A percentile compares a stretch with the other conserved stretches of the same genome.
phyloP scores from a whole-genome alignment of 92 coral and sea anemone species.

The Anthopleura xanthogrammica region DNA sequence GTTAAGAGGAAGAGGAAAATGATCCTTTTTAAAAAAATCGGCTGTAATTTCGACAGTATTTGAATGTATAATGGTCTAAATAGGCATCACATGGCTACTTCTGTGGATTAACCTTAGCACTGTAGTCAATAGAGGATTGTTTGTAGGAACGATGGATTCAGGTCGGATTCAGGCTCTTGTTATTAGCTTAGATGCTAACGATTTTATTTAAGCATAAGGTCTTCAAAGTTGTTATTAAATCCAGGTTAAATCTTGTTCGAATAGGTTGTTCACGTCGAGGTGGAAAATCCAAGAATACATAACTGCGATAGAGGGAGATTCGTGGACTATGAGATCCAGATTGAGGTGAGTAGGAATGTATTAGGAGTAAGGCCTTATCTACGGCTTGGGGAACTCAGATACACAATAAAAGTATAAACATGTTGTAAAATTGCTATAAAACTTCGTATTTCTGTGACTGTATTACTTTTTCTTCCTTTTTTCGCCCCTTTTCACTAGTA shows the following conservation, averaged over 20 bases:
- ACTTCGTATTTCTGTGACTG: too few species aligned
- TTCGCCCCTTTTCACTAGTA: too few species aligned
- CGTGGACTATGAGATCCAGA: conserved; percentile 82
- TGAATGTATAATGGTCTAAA: neutral
- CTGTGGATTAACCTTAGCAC: neutral
- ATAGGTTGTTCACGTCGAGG: conserved; percentile 62
- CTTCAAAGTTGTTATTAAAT: too few species aligned
- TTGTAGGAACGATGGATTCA: neutral
- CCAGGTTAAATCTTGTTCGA: too few species aligned
- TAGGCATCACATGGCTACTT: neutral
- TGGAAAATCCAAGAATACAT: conserved; percentile 67
- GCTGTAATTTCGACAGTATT: neutral
- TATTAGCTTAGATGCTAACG: too few species aligned
- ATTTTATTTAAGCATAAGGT: too few species aligned
- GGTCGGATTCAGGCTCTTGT: too few species aligned
- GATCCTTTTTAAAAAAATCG: neutral
- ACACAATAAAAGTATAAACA: too few species aligned
- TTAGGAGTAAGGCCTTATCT: neutral
- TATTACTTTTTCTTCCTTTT: too few species aligned
- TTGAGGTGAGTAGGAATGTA: conserved; percentile 65
- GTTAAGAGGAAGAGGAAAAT: neutral
- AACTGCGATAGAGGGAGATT: conserved; percentile 64
- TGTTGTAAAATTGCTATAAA: too few species aligned
- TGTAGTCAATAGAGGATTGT: neutral
- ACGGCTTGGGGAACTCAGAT: too few species aligned